Base-by-base conservation (phyloP, 2,797 vertebrate genomes). In the Decapterus maruadsi region DNA sequence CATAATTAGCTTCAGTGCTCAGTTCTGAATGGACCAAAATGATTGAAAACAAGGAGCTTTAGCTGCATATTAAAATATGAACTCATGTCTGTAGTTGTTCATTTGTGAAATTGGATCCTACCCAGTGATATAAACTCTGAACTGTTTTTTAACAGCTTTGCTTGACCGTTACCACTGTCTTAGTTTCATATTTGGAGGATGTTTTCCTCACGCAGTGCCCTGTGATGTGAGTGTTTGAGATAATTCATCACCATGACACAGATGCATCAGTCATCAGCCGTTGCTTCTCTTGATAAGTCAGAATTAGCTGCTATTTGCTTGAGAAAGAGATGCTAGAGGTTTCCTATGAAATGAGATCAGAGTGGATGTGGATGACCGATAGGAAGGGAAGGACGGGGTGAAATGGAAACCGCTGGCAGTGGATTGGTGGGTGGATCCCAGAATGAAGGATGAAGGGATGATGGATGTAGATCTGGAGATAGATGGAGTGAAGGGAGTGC, bases 401-500 rank as follows among this genome's bases (percentile, higher is more conserved):
- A 85, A 75, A 77, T 45, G 20, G 45, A 65, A 69, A 63, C 58
- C 80, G 50, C 76, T 54, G 51, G n/a, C 4, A n/a, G 64, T 70
- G 11, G 67, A 60, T 61, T 38, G 57, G n/a, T 72, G 26, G 68
- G 51, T 40, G 34, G 57, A 55, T 68, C 17, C 1, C 14, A 29
- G 38, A 6, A n/a, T 5, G 48, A 55, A 8, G 45, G 42, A 38
- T 63, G 48, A 13, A 11, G 0, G 48, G 45, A 58, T 53, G 53
- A 53, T 31, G 6, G 55, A 48, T 55, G 53, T 7, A 45, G 20
- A 26, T 54, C 9, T 56, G 29, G n/a, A 13, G 61, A 58, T 40
- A 16, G 72, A 45, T n/a, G 13, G 45, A 70, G 59, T 20, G 40
- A 54, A 64, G 22, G 67, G 57, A 14, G 26, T 46, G 46, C 5